These are phyloP conservation scores for Natator depressus DNA, from an alignment of 2,113 vertebrate genomes.

Conservation along the genomic window DNA sequence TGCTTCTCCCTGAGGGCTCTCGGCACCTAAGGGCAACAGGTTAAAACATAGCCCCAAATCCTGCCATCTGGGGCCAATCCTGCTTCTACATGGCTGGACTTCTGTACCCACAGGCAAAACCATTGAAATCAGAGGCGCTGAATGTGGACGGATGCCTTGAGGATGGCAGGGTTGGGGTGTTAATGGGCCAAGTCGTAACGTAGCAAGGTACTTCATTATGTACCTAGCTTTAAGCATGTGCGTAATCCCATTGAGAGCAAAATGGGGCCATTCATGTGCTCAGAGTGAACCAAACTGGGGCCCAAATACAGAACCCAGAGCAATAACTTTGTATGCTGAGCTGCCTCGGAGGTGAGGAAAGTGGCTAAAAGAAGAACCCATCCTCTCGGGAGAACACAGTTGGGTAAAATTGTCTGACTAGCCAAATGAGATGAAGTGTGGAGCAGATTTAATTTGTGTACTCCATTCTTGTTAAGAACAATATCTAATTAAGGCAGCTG, in stretches of 20 bases:
- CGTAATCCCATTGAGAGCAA: background rate
- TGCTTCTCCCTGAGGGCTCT: background rate
- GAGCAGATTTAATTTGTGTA: constrained; percentile 37
- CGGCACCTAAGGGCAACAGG: background rate
- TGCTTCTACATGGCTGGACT: background rate
- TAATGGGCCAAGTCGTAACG: too few species aligned
- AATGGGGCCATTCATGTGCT: background rate
- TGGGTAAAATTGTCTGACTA: constrained; percentile 29
- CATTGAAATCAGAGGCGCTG: background rate
- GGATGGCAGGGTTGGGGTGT: background rate
- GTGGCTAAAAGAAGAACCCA: background rate
- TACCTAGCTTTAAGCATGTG: background rate
- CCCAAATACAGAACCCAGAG: background rate
- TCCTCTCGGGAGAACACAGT: background rate
- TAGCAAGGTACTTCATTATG: background rate
- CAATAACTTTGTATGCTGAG: background rate
- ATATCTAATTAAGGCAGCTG: constrained; percentile 57
- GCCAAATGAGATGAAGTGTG: constrained; percentile 29
- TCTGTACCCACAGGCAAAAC: background rate
- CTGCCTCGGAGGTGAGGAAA: background rate
- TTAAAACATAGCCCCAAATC: background rate
- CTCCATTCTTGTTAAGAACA: constrained; percentile 52
- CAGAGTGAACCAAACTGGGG: background rate
- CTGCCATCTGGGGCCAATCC: background rate
- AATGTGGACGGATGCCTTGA: background rate